Evolutionary conservation across 2,113 vertebrate species (phyloP).

Genomic region (Platysteira castanea): DNA sequence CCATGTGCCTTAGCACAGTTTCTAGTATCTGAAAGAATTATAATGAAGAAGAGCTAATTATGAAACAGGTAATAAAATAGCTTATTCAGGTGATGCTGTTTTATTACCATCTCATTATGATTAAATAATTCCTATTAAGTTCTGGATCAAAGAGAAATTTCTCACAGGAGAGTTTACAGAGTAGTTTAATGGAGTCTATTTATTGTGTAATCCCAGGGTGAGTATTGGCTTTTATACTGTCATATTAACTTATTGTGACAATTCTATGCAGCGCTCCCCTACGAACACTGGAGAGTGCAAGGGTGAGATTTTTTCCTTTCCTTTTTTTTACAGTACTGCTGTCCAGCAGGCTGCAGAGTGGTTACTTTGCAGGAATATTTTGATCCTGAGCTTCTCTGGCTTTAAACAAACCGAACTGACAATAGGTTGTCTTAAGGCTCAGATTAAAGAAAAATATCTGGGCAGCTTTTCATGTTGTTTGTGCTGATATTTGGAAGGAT

Average conservation of each 20-base stretch:
- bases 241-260: conserved; percentile 50
- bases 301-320: background rate
- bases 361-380: background rate
- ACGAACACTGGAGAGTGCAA: background rate
- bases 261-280: background rate
- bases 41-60: conserved; percentile 65
- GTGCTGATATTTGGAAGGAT: background rate
- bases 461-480: background rate
- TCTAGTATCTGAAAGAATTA: background rate
- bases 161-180: conserved; percentile 69
- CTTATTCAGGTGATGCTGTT: conserved; percentile 75
- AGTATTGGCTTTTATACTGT: conserved; percentile 57
- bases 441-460: background rate
- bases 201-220: conserved; percentile 64
- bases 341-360: background rate
- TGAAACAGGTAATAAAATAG: conserved; percentile 70
- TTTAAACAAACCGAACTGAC: background rate
- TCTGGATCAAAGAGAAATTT: conserved; percentile 68
- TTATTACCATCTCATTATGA: conserved; percentile 73
- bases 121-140: conserved; percentile 76
- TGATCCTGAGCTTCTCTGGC: background rate
- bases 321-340: background rate
- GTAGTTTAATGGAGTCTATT: conserved; percentile 72
- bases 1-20: background rate
- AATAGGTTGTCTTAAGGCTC: background rate